phyloP scores from a whole-genome alignment of 1,140 invertebrate species.

The Drosophila pseudoananassae region DNA sequence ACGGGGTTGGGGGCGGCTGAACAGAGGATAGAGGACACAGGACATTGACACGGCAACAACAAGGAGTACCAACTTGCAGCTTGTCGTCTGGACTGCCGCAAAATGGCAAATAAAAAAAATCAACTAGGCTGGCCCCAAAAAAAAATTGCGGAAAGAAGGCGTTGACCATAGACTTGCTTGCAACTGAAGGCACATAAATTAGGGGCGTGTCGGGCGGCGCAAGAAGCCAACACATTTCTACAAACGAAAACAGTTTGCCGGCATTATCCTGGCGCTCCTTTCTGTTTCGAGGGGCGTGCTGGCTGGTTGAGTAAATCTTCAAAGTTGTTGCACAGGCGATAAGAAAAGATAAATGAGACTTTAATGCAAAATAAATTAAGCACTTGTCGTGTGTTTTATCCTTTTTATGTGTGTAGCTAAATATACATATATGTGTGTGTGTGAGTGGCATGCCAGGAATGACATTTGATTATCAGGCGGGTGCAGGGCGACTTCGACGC shows the following conservation, averaged over 20 bases:
- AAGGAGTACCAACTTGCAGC: slow-evolving; percentile 37
- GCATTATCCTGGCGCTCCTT: slow-evolving; percentile 6
- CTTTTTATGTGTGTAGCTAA: background rate
- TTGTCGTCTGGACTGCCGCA: slow-evolving; percentile 38
- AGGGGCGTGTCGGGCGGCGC: slow-evolving; percentile 63
- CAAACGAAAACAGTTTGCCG: slow-evolving; percentile 15
- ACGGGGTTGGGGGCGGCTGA: background rate
- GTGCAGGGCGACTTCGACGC: slow-evolving; percentile 35
- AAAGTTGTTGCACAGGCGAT: slow-evolving; percentile 78
- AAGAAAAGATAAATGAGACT: slow-evolving; percentile 80
- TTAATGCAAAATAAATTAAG: slow-evolving; percentile 82
- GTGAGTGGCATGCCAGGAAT: slow-evolving; percentile 59
- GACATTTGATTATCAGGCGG: slow-evolving; percentile 78
- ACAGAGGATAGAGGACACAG: slow-evolving; percentile 43
- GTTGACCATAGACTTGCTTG: slow-evolving; percentile 66
- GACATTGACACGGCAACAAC: slow-evolving; percentile 66
- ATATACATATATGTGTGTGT: too few species aligned
- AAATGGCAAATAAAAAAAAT: slow-evolving; percentile 16
- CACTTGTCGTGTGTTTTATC: slow-evolving; percentile 77
- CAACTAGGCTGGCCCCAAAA: slow-evolving; percentile 26
- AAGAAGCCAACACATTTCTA: slow-evolving; percentile 6
- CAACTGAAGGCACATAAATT: slow-evolving; percentile 79
- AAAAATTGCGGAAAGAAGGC: slow-evolving; percentile 60
- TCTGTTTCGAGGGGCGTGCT: slow-evolving; percentile 23
- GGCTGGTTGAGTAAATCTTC: slow-evolving; percentile 73